Conservation (phyloP, 2,113 vertebrate species). For the Trichomycterus rosablanca region DNA sequence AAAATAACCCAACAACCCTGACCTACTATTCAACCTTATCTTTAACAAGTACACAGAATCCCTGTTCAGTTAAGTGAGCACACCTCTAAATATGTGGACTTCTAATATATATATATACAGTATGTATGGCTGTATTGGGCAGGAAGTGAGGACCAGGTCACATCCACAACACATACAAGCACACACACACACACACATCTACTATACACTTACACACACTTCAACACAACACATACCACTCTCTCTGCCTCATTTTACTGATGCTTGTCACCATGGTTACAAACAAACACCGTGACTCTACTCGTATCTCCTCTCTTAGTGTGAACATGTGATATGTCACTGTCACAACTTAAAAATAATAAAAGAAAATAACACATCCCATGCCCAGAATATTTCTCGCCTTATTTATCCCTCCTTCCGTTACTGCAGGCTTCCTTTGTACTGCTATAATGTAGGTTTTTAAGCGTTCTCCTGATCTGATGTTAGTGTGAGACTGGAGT, state of each 20-base stretch:
- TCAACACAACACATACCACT: conserved; percentile 10
- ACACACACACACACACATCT: conserved; percentile 10
- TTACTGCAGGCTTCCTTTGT: background rate
- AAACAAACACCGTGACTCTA: conserved; percentile 54
- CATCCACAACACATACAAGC: conserved; percentile 11
- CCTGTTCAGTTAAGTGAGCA: background rate
- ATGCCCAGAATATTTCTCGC: conserved; percentile 51
- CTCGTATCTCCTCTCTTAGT: background rate
- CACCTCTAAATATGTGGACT: background rate
- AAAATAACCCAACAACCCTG: no score
- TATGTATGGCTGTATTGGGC: conserved; percentile 21
- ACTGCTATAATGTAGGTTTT: background rate
- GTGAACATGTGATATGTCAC: conserved; percentile 34
- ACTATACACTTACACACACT: no score
- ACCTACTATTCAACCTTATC: no score
- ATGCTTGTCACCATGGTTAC: conserved; percentile 67
- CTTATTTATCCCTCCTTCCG: background rate
- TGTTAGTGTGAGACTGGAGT: no score
- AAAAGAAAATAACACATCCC: conserved; percentile 52
- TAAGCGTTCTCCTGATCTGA: background rate
- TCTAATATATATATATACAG: background rate
- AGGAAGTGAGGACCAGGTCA: no score
- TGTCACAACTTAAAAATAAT: conserved; percentile 59
- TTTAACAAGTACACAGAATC: background rate
- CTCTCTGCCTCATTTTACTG: conserved; percentile 46